phyloP scores from a whole-genome alignment of 2,113 vertebrate genomes.

The Hippocampus mohnikei region DNA sequence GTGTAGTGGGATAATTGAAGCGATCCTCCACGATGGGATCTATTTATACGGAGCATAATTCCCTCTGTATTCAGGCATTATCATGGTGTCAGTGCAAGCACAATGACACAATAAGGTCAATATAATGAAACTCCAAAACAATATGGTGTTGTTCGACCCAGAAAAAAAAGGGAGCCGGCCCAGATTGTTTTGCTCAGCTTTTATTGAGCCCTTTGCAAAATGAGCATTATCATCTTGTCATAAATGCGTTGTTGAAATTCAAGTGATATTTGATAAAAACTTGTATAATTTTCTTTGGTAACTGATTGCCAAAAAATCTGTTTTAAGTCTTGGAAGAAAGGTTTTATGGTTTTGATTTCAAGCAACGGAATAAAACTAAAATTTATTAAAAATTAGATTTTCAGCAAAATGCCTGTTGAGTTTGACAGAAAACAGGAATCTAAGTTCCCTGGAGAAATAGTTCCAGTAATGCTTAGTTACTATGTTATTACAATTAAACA shows the following conservation, averaged over 20 bases:
- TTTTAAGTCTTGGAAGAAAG: not conserved
- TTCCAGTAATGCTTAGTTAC: too few relatives aligned
- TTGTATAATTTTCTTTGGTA: not conserved
- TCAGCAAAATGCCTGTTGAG: too few relatives aligned
- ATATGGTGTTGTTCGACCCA: constrained; percentile 64
- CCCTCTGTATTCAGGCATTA: constrained; percentile 73
- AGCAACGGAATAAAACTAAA: too few relatives aligned
- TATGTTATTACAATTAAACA: too few relatives aligned
- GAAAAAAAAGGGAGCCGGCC: constrained; percentile 55
- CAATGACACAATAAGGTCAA: constrained; percentile 77
- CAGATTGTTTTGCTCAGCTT: constrained; percentile 40
- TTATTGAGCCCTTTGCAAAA: constrained; percentile 12
- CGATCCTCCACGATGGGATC: constrained; percentile 70
- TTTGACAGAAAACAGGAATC: too few relatives aligned
- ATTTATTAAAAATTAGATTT: too few relatives aligned
- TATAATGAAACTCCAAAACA: constrained; percentile 75
- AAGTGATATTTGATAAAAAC: not conserved
- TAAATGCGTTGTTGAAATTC: constrained; percentile 5
- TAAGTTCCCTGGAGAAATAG: too few relatives aligned
- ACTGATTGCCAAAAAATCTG: not conserved
- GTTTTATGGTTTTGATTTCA: too few relatives aligned
- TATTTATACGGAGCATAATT: constrained; percentile 74
- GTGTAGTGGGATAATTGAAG: constrained; percentile 73
- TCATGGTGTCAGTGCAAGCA: constrained; percentile 71
- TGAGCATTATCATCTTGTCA: constrained; percentile 5